phyloP scores from a whole-genome alignment of 1,140 invertebrate genomes.

The Philotrypesis tridentata region DNA sequence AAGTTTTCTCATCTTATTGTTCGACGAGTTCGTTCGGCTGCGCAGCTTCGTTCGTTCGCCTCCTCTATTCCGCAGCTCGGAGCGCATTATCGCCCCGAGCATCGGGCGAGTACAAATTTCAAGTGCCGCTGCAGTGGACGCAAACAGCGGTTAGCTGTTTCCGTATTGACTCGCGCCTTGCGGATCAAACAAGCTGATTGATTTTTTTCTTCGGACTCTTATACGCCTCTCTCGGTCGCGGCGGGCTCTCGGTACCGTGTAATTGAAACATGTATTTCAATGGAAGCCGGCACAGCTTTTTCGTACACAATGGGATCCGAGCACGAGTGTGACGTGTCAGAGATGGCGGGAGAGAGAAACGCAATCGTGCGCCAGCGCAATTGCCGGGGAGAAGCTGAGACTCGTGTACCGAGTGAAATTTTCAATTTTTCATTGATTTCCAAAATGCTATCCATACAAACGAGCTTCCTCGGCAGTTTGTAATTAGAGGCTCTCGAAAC shows the following conservation, averaged over 20 bases:
- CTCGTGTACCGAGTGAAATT: too few relatives aligned
- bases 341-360: too few relatives aligned
- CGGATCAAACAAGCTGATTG: background rate
- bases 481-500: background rate
- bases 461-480: background rate
- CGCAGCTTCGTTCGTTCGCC: background rate
- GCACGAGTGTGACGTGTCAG: too few relatives aligned
- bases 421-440: too few relatives aligned
- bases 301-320: too few relatives aligned
- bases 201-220: background rate
- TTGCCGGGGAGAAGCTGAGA: too few relatives aligned
- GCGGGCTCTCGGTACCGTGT: too few relatives aligned
- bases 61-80: background rate
- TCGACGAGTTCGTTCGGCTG: background rate
- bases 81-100: slow-evolving; percentile 22
- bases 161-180: too few relatives aligned
- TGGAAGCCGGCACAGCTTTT: too few relatives aligned
- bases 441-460: background rate
- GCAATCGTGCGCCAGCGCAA: too few relatives aligned
- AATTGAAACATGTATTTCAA: too few relatives aligned
- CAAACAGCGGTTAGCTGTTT: background rate
- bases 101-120: slow-evolving; percentile 25
- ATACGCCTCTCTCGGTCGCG: too few relatives aligned
- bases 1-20: slow-evolving; percentile 26
- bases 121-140: background rate